A percentile compares a stretch with the other conserved stretches of the same genome.
phyloP scores from a whole-genome alignment of 1,140 invertebrate genomes.

The Notospermus geniculatus region DNA sequence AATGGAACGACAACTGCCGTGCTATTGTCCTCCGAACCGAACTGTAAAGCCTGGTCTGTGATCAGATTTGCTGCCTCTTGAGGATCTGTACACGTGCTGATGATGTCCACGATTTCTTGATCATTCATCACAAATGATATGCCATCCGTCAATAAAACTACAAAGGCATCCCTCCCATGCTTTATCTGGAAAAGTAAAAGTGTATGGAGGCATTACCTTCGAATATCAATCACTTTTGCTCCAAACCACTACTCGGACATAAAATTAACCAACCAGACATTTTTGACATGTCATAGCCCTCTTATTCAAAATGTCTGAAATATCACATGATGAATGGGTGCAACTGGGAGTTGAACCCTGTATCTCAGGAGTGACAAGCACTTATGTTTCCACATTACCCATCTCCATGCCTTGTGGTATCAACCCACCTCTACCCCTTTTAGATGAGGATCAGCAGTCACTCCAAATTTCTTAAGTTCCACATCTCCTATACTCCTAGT shows the following conservation, averaged over 20 bases:
- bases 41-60: slow-evolving; percentile 60
- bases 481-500: slow-evolving; percentile 63
- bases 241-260: no score
- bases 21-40: slow-evolving; percentile 62
- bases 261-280: no score
- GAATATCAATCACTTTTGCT: no score
- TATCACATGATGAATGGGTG: no score
- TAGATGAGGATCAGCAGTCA: slow-evolving; percentile 59
- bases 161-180: slow-evolving; percentile 61
- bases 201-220: slow-evolving; percentile 12
- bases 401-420: no score
- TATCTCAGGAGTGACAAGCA: no score
- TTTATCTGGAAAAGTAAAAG: slow-evolving; percentile 53
- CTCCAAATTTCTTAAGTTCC: slow-evolving; percentile 61
- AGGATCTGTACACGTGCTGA: slow-evolving; percentile 56
- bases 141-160: slow-evolving; percentile 61
- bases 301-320: no score
- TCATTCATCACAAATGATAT: slow-evolving; percentile 60
- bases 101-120: slow-evolving; percentile 59
- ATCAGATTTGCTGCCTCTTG: slow-evolving; percentile 58
- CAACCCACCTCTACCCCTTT: slow-evolving; percentile 54
- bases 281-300: no score
- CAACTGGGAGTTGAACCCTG: no score
- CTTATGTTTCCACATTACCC: no score
- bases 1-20: slow-evolving; percentile 61